Evolutionary conservation across 1,140 invertebrate species (phyloP).

Genomic region (Drosophila ohnishii): DNA sequence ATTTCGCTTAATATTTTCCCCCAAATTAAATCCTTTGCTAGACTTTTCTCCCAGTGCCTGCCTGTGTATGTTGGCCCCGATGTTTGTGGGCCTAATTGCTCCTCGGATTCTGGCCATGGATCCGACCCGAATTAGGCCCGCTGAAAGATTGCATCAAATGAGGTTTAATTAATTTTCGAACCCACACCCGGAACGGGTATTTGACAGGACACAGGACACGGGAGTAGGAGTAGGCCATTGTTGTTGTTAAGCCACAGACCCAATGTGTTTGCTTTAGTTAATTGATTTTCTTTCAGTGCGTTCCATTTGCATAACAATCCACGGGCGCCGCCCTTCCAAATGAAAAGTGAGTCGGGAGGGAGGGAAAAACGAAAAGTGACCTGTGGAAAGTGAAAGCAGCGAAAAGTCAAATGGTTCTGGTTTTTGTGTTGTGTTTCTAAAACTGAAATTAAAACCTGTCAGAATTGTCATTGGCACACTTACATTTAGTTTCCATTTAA

Average conservation of each 20-base stretch:
- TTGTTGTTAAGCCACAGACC: constrained; percentile 42
- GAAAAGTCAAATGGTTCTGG: constrained; percentile 20
- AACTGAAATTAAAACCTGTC: constrained; percentile 42
- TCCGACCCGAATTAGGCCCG: constrained; percentile 28
- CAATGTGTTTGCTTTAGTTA: constrained; percentile 70
- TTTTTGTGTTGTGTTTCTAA: constrained; percentile 31
- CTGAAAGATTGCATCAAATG: constrained; percentile 67
- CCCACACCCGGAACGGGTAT: constrained; percentile 28
- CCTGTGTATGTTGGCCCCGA: constrained; percentile 40
- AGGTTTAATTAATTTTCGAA: constrained; percentile 74
- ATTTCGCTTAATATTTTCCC: no score
- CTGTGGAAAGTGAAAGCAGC: constrained; percentile 37
- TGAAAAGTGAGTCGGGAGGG: constrained; percentile 1
- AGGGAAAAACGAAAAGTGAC: constrained; percentile 16
- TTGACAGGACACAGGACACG: constrained; percentile 40
- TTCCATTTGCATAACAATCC: constrained; percentile 73
- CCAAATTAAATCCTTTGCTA: no score
- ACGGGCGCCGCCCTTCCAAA: constrained; percentile 24
- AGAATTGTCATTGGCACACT: constrained; percentile 45
- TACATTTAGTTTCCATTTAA: constrained; percentile 51
- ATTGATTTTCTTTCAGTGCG: constrained; percentile 79
- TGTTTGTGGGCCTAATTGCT: constrained; percentile 68
- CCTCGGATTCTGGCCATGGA: constrained; percentile 27
- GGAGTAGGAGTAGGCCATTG: constrained; percentile 20
- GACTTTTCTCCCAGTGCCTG: neutral